A percentile compares a stretch with the other conserved stretches of the same genome.
Evolutionary conservation across 1,140 invertebrate species (phyloP).

Genomic region (Drosophila nigromelanica): DNA sequence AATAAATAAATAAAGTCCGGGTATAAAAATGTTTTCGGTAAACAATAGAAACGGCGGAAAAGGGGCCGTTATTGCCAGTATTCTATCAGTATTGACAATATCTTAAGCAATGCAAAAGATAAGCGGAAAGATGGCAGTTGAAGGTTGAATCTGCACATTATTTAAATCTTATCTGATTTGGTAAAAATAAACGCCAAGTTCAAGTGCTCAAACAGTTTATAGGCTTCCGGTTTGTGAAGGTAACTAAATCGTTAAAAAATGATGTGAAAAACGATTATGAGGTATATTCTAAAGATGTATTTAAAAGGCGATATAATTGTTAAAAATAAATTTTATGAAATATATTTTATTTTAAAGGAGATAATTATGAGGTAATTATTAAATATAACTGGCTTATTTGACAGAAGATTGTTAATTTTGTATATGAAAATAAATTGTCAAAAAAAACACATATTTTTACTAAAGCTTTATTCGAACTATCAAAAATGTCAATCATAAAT

Average conservation of each 20-base stretch:
- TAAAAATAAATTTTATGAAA: too few relatives aligned
- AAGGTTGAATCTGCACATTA: constrained; percentile 18
- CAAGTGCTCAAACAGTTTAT: constrained; percentile 7
- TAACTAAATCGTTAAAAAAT: not conserved
- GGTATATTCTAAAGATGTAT: too few relatives aligned
- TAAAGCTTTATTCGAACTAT: too few relatives aligned
- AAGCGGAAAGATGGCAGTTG: not conserved
- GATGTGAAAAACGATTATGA: too few relatives aligned
- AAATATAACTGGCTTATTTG: too few relatives aligned
- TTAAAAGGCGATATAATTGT: too few relatives aligned
- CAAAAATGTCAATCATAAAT: too few relatives aligned
- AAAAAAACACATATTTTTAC: too few relatives aligned
- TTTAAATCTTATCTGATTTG: constrained; percentile 56
- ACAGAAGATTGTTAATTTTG: too few relatives aligned
- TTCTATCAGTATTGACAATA: constrained; percentile 20
- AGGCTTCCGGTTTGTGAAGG: not conserved
- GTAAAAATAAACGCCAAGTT: not conserved
- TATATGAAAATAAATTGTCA: too few relatives aligned
- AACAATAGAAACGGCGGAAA: constrained; percentile 64
- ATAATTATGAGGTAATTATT: too few relatives aligned
- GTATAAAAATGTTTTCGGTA: constrained; percentile 52
- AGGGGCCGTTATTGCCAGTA: constrained; percentile 7
- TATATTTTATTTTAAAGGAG: too few relatives aligned
- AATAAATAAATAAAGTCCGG: constrained; percentile 61
- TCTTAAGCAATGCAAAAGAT: not conserved